Conservation (phyloP, 2,113 vertebrate genomes). For the Pipra filicauda region DNA sequence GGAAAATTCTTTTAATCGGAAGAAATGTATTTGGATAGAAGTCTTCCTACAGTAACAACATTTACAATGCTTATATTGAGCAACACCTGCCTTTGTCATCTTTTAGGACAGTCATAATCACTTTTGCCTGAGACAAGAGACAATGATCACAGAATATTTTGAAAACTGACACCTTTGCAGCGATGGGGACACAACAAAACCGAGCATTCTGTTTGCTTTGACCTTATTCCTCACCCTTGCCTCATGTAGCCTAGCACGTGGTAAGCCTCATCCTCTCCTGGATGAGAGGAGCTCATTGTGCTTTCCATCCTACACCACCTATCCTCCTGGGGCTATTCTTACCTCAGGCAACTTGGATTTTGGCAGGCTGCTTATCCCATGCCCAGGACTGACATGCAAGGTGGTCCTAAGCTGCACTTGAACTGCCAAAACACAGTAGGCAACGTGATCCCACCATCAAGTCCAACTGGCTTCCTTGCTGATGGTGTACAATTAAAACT, state of each 20-base stretch:
- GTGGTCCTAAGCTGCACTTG: not conserved
- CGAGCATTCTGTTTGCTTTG: accelerated
- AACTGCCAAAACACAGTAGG: not conserved
- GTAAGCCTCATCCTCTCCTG: not conserved
- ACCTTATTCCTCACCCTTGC: not conserved
- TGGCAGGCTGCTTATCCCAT: not conserved
- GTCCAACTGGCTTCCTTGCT: not conserved
- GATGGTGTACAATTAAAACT: not conserved
- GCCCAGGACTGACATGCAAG: not conserved
- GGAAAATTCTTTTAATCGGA: not conserved
- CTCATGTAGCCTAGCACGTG: accelerated
- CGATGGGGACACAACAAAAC: accelerated
- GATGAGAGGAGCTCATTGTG: not conserved
- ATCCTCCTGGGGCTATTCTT: not conserved
- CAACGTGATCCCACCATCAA: accelerated
- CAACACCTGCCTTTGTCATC: not conserved
- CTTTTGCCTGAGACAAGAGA: not conserved
- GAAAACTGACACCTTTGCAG: not conserved
- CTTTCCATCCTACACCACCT: not conserved
- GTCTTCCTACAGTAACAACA: not conserved
- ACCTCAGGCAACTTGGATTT: not conserved
- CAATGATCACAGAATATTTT: not conserved
- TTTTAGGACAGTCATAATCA: not conserved
- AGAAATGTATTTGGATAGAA: not conserved
- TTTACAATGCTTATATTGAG: not conserved